Evolutionary conservation across 2,888 invertebrate genomes (phyloP).

Genomic region (Anodontia alba): DNA sequence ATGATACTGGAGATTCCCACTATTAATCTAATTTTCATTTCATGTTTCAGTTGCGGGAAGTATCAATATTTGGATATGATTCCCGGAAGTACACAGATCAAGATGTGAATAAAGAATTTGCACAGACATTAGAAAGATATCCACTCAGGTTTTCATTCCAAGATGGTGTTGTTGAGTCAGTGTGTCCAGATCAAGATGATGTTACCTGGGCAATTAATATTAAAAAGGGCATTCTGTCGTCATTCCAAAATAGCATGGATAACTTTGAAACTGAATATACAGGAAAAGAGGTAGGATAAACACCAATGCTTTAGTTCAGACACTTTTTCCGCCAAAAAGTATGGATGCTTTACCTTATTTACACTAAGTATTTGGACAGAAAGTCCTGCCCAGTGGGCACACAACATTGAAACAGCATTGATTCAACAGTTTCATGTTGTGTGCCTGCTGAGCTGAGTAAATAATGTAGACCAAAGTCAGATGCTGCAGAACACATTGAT

Average conservation of each 20-base stretch:
- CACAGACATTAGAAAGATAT: constrained; percentile 89
- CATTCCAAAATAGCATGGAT: constrained; percentile 95
- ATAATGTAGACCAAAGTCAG: too few relatives aligned
- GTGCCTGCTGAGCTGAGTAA: too few relatives aligned
- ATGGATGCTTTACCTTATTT: too few relatives aligned
- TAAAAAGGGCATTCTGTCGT: constrained; percentile 94
- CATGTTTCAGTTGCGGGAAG: constrained; percentile 59
- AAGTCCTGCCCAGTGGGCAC: too few relatives aligned
- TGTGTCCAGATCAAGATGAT: constrained; percentile 93
- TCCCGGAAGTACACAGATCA: constrained; percentile 51
- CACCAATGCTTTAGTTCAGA: background rate
- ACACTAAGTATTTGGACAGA: too few relatives aligned
- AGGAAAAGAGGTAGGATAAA: constrained; percentile 67
- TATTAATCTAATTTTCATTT: too few relatives aligned
- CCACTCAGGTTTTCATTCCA: constrained; percentile 91
- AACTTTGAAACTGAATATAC: constrained; percentile 89
- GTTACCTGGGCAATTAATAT: constrained; percentile 93
- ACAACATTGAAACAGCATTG: too few relatives aligned
- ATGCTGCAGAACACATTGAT: too few relatives aligned
- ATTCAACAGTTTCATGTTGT: too few relatives aligned
- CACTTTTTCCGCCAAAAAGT: background rate
- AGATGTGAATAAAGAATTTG: constrained; percentile 46
- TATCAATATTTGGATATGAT: constrained; percentile 60
- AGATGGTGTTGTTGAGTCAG: constrained; percentile 91
- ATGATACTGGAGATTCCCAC: too few relatives aligned